These are phyloP conservation scores for Holothuria scabra DNA, from an alignment of 53 echinoderm and acorn worm genomes.

Conservation along the genomic window DNA sequence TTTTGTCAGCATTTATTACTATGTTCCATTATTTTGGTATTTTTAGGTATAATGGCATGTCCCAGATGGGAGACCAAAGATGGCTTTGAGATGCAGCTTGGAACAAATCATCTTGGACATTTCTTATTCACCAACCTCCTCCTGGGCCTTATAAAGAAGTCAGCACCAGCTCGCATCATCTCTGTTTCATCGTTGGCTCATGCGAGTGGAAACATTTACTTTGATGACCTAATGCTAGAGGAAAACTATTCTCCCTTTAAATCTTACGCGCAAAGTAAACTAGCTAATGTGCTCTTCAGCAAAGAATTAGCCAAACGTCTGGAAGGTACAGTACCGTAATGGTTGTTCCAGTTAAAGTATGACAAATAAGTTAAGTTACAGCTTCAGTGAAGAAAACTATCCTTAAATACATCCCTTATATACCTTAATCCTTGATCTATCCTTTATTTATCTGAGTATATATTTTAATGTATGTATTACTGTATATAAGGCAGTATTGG, in stretches of 20 bases:
- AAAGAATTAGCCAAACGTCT: constrained; percentile 68
- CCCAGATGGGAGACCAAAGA: constrained; percentile 74
- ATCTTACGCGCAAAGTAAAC: constrained; percentile 68
- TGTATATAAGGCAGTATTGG: no score
- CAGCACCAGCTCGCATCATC: constrained; percentile 67
- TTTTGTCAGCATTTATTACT: no score
- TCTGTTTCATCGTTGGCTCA: constrained; percentile 62
- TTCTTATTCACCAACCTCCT: constrained; percentile 93
- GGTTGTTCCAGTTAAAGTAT: no score
- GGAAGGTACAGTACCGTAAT: no score
- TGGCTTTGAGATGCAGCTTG: constrained; percentile 92
- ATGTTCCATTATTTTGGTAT: background rate
- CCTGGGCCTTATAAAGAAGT: constrained; percentile 80
- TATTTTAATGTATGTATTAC: no score
- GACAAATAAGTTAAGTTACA: no score
- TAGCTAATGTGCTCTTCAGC: constrained; percentile 84
- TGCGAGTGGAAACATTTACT: constrained; percentile 27
- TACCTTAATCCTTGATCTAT: no score
- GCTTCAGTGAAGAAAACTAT: no score
- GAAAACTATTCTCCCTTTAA: constrained; percentile 32
- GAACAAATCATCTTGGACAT: constrained; percentile 85
- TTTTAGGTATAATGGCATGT: constrained; percentile 72
- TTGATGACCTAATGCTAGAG: constrained; percentile 54
- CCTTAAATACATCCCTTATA: no score
- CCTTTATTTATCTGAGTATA: no score